Conservation (phyloP, 2,797 vertebrate genomes). For the Sciaenops ocellatus region DNA sequence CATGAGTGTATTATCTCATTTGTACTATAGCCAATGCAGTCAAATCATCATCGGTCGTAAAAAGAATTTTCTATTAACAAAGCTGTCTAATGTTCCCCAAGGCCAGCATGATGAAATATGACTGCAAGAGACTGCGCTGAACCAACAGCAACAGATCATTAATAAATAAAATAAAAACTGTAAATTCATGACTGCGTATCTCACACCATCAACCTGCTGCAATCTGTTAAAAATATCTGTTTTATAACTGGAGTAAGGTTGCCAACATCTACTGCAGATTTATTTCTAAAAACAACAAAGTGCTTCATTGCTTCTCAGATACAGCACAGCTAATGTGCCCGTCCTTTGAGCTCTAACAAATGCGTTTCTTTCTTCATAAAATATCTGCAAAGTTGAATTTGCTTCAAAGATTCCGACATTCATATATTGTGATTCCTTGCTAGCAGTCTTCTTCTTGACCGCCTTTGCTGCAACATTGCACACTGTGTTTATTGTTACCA, state of each 20-base stretch:
- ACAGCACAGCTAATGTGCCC: background rate
- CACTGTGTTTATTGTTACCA: too few relatives aligned
- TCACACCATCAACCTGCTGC: background rate
- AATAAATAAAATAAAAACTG: conserved; percentile 32
- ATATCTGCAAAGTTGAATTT: background rate
- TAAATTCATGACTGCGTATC: conserved; percentile 2
- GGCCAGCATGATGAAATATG: conserved; percentile 28
- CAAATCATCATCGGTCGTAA: background rate
- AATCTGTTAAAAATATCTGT: background rate
- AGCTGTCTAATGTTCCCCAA: background rate
- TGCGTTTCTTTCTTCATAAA: background rate
- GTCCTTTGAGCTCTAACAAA: too few relatives aligned
- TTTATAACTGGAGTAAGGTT: background rate
- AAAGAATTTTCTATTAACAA: conserved; percentile 10
- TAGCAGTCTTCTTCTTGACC: background rate
- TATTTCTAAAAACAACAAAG: background rate
- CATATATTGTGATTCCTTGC: background rate
- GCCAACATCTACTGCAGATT: background rate
- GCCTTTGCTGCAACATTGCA: background rate
- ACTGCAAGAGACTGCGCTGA: conserved; percentile 17
- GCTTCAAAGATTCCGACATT: background rate
- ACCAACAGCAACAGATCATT: conserved; percentile 18
- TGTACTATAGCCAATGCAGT: too few relatives aligned
- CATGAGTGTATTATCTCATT: background rate
- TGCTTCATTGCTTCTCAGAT: conserved; percentile 4